Evolutionary conservation across 2,888 invertebrate species (phyloP).

Genomic region (Cryptosula pallasiana): DNA sequence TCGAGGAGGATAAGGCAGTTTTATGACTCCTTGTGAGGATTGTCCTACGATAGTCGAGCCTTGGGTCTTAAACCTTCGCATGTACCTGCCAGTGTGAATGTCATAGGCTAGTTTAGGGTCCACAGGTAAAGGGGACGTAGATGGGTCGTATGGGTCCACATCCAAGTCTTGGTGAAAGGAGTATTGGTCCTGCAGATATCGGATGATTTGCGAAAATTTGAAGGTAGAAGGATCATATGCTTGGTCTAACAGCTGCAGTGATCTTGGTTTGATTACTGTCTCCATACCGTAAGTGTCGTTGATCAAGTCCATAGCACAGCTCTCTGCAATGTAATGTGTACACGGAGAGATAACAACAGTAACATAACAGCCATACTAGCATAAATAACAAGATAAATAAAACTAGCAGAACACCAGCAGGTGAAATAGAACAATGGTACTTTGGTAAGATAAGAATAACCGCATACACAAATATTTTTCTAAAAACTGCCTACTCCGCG

Average conservation of each 20-base stretch:
- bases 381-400: too few species aligned
- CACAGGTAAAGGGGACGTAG: constrained; percentile 14
- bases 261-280: background rate
- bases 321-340: too few species aligned
- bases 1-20: background rate
- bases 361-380: too few species aligned
- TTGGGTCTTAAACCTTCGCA: constrained; percentile 12
- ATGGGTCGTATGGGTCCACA: constrained; percentile 8
- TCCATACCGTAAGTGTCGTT: background rate
- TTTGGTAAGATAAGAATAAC: too few species aligned
- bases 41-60: background rate
- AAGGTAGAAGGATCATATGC: background rate
- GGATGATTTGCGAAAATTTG: constrained; percentile 17
- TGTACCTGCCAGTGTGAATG: constrained; percentile 18
- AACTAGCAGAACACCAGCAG: too few species aligned
- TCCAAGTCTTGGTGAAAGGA: background rate
- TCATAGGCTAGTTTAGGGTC: constrained; percentile 23
- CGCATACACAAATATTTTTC: too few species aligned
- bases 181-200: constrained; percentile 8
- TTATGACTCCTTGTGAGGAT: background rate
- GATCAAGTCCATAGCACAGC: background rate
- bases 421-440: too few species aligned
- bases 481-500: too few species aligned
- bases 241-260: constrained; percentile 10
- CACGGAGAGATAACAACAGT: too few species aligned